Conservation (phyloP, 2,888 invertebrate genomes). For the Siphonodentalium dalli region DNA sequence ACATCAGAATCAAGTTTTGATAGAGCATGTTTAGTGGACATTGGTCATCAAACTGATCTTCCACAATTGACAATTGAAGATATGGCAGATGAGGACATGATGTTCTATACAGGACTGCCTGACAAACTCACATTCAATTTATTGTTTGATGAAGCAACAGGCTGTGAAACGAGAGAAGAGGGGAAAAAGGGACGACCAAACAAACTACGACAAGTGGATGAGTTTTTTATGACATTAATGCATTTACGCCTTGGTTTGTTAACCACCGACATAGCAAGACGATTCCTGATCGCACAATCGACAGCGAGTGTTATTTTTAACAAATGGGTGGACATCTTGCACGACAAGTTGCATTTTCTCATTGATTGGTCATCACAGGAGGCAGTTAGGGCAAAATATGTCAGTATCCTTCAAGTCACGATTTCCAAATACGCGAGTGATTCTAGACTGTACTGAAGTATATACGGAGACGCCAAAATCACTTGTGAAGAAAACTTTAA, state of each 20-base stretch:
- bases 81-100: no score
- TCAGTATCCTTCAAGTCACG: constrained; percentile 18
- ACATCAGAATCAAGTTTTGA: no score
- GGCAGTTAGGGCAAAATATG: constrained; percentile 11
- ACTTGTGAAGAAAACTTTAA: constrained; percentile 9
- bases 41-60: no score
- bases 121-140: no score
- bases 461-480: constrained; percentile 25
- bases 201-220: constrained; percentile 13
- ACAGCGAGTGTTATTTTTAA: constrained; percentile 11
- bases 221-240: constrained; percentile 20
- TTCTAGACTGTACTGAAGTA: constrained; percentile 35
- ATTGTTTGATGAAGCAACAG: no score
- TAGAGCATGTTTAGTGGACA: no score
- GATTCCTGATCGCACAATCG: constrained; percentile 13
- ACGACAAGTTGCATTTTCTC: constrained; percentile 8
- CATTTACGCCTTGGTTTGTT: constrained; percentile 19
- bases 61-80: no score
- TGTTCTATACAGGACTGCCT: no score
- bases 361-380: constrained; percentile 13
- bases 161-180: no score
- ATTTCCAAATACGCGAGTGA: constrained; percentile 24
- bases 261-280: constrained; percentile 14
- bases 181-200: constrained; percentile 11
- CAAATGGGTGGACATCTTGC: constrained; percentile 10